Evolutionary conservation across 1,140 invertebrate genomes (phyloP).

Genomic region (Ericerus pela): DNA sequence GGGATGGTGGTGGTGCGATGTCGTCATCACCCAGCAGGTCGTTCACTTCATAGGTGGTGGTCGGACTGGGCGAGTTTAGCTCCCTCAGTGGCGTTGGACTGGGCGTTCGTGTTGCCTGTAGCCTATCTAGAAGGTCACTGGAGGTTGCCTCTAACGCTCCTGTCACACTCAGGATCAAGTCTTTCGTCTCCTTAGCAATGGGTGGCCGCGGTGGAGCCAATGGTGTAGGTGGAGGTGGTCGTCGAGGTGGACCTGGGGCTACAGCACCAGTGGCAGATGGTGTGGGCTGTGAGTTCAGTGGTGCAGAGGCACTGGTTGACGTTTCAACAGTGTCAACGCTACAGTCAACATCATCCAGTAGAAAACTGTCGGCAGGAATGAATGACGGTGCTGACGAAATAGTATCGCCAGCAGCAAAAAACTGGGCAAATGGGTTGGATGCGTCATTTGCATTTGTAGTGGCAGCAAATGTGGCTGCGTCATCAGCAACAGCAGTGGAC

Average conservation of each 20-base stretch:
- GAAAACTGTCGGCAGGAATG: neutral
- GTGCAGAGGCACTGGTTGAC: too few species aligned
- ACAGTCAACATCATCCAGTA: neutral
- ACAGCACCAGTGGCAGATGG: neutral
- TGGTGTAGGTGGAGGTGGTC: constrained; percentile 28
- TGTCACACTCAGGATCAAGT: constrained; percentile 68
- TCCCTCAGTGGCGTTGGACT: constrained; percentile 64
- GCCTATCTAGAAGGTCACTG: constrained; percentile 60
- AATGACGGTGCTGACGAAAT: neutral
- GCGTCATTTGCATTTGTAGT: too few species aligned
- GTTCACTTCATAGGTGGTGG: constrained; percentile 41
- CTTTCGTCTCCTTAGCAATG: constrained; percentile 59
- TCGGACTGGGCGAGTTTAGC: constrained; percentile 65
- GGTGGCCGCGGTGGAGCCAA: constrained; percentile 39
- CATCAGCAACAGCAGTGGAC: neutral
- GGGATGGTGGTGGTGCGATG: constrained; percentile 19
- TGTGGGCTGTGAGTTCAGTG: neutral
- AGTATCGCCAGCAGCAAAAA: neutral
- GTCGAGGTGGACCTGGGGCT: constrained; percentile 21
- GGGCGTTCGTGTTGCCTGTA: constrained; percentile 63
- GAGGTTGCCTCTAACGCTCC: constrained; percentile 77
- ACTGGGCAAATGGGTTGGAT: neutral
- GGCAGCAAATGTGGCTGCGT: neutral
- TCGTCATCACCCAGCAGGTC: constrained; percentile 26
- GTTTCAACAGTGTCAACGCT: too few species aligned